phyloP scores from a whole-genome alignment of 2,888 invertebrate species.

The Xanthorhoe spadicearia region DNA sequence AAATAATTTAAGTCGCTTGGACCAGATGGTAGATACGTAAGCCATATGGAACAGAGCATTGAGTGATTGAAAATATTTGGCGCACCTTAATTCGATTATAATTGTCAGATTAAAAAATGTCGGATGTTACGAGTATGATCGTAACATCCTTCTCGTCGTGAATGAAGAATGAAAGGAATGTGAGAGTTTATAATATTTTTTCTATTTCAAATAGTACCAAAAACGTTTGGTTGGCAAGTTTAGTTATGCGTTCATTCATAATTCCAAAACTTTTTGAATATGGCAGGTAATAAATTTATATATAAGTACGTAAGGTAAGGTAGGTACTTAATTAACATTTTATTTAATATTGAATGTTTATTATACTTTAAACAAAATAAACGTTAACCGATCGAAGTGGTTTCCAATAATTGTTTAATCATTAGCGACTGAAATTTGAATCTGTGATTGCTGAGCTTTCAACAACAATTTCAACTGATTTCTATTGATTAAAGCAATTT shows the following conservation, averaged over 20 bases:
- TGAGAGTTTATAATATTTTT: too few relatives aligned
- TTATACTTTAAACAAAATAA: background rate
- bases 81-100: background rate
- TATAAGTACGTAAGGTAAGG: too few relatives aligned
- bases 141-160: background rate
- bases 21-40: conserved; percentile 20
- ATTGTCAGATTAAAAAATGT: background rate
- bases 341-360: background rate
- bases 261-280: too few relatives aligned
- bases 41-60: conserved; percentile 4
- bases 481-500: conserved; percentile 20
- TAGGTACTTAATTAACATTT: background rate
- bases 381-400: conserved; percentile 7
- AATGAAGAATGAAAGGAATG: too few relatives aligned
- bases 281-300: too few relatives aligned
- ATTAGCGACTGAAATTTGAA: conserved; percentile 24
- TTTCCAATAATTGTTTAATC: conserved; percentile 24
- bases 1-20: conserved; percentile 17
- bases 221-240: too few relatives aligned
- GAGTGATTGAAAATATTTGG: conserved; percentile 1
- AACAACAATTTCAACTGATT: conserved; percentile 12
- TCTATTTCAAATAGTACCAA: too few relatives aligned
- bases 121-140: too few relatives aligned
- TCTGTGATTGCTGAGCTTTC: conserved; percentile 12
- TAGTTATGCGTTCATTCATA: too few relatives aligned